phyloP scores from a whole-genome alignment of 2,797 vertebrate genomes.

The Antennarius maculatus region DNA sequence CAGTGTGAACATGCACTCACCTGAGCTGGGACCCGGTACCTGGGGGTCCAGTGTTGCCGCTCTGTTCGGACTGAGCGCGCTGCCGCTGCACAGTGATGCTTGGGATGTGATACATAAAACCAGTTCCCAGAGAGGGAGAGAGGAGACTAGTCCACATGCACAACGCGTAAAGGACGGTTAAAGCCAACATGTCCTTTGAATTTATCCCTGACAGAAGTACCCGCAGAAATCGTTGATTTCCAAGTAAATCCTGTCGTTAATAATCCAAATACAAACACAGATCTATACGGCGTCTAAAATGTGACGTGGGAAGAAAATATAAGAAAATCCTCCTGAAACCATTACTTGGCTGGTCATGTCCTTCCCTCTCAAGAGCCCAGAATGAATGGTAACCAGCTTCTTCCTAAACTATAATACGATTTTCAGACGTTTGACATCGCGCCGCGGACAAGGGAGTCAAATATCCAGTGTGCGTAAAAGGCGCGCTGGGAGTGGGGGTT shows the following conservation, averaged over 20 bases:
- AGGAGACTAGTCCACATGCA: slow-evolving; percentile 68
- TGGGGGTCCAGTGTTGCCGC: slow-evolving; percentile 65
- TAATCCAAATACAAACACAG: slow-evolving; percentile 24
- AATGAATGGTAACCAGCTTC: slow-evolving; percentile 62
- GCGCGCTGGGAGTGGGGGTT: slow-evolving; percentile 49
- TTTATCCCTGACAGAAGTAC: slow-evolving; percentile 35
- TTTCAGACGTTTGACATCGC: slow-evolving; percentile 67
- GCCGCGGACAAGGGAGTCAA: slow-evolving; percentile 67
- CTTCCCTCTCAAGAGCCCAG: slow-evolving; percentile 29
- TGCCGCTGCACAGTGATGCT: slow-evolving; percentile 72
- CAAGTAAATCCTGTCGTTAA: slow-evolving; percentile 41
- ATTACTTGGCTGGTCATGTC: slow-evolving; percentile 33
- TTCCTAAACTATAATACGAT: slow-evolving; percentile 65
- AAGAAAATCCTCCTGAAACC: slow-evolving; percentile 27
- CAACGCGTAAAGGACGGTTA: slow-evolving; percentile 56
- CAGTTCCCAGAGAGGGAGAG: slow-evolving; percentile 60
- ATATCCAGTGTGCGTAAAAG: slow-evolving; percentile 73
- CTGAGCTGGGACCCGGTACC: slow-evolving; percentile 69
- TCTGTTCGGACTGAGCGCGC: slow-evolving; percentile 72
- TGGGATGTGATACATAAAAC: slow-evolving; percentile 78
- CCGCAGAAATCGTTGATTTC: slow-evolving; percentile 24
- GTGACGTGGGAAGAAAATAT: slow-evolving; percentile 17
- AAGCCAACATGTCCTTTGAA: slow-evolving; percentile 38
- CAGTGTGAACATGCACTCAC: slow-evolving; percentile 53
- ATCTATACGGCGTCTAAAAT: slow-evolving; percentile 14